Evolutionary conservation across 2,797 vertebrate genomes (phyloP), one percentile per base, ranked within the genome.

Genomic region (Gallinago nigripennis): DNA sequence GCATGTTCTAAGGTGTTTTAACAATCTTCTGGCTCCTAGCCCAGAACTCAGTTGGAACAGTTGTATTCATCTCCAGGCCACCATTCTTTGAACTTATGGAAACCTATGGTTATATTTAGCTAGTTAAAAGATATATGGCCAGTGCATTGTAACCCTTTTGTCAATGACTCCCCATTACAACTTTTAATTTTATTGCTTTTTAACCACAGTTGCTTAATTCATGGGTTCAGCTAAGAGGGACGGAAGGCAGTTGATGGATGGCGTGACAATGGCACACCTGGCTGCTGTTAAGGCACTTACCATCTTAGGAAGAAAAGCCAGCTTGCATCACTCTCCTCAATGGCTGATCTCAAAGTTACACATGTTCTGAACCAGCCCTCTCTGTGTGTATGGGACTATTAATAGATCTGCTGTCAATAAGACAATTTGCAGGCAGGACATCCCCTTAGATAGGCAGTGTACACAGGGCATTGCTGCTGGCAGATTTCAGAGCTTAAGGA

Each of bases 21-120:
- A 95, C 89, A 91, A 86, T 88, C 82, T 82, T 85, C 76, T 88
- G 94, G 96, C 95, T 90, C 78, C 57, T 30, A 68, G 94, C 91
- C 82, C 94, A 92, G 95, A 92, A 86, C 86, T 92, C 54, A 82
- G 86, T 94, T 93, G 71, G 89, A 95, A 92, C 43, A 78, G 80
- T 97, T 95, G 95, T 92, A 96, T 92, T 96, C 95, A 82, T 93
- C 94, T 95, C 90, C 92, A 95, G 88, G 96, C 95, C 96, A 96
- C 95, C 92, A 94, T 75, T 90, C 96, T 97, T 97, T 97, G 97
- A 97, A 97, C 97, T 95, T 92, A 89, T 71, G 93, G 94, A 96
- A 97, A 96, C 92, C 96, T 86, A 94, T 90, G 90, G 96, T 94
- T 96, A 95, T 95, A 97, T 96, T 96, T 95, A 96, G 94, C 88